Evolutionary conservation across 1,140 invertebrate genomes (phyloP), one percentile per base, ranked within the genome.

Genomic region (Rhagoletis zephyria): DNA sequence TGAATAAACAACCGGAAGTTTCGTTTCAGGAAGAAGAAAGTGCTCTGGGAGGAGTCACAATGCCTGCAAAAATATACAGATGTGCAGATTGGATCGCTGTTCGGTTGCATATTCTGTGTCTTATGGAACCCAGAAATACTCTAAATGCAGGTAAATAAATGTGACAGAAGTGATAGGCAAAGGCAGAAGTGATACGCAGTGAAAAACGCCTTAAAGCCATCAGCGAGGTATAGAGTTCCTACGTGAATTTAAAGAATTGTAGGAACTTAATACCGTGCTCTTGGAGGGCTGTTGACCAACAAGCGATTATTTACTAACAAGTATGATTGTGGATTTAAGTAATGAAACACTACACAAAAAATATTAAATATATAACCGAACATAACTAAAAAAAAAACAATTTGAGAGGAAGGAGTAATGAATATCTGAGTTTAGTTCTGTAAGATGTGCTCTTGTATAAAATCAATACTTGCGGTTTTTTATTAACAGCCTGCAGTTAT

Each of bases 211-310:
- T 92, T 87, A 89, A 89, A 91, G 89, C 91, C 91, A 92, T 92
- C 60, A 92, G 91, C 91, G 91, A 92, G 91, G 91, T 92, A 92
- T 92, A 92, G 91, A 92, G 91, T 92, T 92, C 91, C 91, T 92
- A 92, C 91, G 91, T 92, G 89, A 88, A 85, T 85, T 87, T 87
- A 88, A 30, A 88, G 89, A 90, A 87, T 92, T 90, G 91, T 92
- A 92, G 91, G 91, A 92, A 92, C 91, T 92, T 92, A 92, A 92
- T 92, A 92, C 91, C 91, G 91, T 92, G 91, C 91, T 92, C 91
- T 92, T 92, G 91, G 91, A 92, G 91, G 91, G 90, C 91, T 92
- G 90, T 92, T 90, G 88, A 88, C 87, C 91, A 92, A 51, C 91
- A 88, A 70, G 85, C 85, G 60, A 61, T 30, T 63, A 42, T 42